phyloP scores from a whole-genome alignment of 1,140 invertebrate genomes.

The Telenomus remus region DNA sequence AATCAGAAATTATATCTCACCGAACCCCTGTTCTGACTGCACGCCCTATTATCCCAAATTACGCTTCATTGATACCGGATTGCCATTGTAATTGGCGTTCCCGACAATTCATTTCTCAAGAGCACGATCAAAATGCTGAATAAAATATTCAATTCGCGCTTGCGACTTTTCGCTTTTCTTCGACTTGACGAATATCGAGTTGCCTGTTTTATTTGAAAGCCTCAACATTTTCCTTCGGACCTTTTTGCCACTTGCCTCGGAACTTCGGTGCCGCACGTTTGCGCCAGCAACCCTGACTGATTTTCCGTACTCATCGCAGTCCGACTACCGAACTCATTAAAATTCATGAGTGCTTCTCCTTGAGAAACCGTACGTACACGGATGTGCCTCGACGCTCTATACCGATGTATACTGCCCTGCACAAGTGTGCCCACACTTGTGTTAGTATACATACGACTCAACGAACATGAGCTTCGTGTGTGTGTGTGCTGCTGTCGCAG shows the following conservation, averaged over 20 bases:
- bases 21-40: slow-evolving; percentile 28
- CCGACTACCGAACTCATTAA: slow-evolving; percentile 63
- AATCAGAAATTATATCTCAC: slow-evolving; percentile 64
- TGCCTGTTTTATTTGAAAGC: too few species aligned
- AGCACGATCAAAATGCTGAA: slow-evolving; percentile 2
- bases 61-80: slow-evolving; percentile 65
- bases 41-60: slow-evolving; percentile 64
- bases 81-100: slow-evolving; percentile 60
- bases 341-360: slow-evolving; percentile 60
- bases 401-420: slow-evolving; percentile 42
- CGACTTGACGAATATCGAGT: too few species aligned
- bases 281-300: slow-evolving; percentile 51
- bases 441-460: slow-evolving; percentile 27
- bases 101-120: slow-evolving; percentile 55
- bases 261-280: slow-evolving; percentile 45
- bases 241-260: slow-evolving; percentile 20
- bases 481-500: slow-evolving; percentile 6
- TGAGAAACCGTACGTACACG: slow-evolving; percentile 55
- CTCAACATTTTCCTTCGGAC: slow-evolving; percentile 11
- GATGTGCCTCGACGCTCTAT: slow-evolving; percentile 42
- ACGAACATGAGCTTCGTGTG: slow-evolving; percentile 7
- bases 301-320: slow-evolving; percentile 59
- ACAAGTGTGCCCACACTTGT: slow-evolving; percentile 46
- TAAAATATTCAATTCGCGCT: neutral
- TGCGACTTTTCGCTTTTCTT: neutral